Conservation (phyloP, 2,888 invertebrate genomes). For the Acanthosoma haemorrhoidale region DNA sequence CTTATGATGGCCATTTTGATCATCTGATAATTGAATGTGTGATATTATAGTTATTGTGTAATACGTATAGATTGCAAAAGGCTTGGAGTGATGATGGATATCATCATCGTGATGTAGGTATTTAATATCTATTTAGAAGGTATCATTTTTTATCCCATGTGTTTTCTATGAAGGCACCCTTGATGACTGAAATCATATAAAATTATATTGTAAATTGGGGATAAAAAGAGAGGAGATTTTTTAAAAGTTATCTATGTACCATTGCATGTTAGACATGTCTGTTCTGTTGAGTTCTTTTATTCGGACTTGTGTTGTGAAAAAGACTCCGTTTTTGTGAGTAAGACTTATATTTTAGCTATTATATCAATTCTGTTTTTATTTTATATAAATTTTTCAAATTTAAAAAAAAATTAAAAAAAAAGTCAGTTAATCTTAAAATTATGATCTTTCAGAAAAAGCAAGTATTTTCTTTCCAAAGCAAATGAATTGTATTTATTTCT, state of each 20-base stretch:
- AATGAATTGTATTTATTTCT: background rate
- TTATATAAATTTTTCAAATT: conserved; percentile 15
- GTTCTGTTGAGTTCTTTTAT: conserved; percentile 40
- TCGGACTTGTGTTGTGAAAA: conserved; percentile 37
- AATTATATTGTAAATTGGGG: conserved; percentile 30
- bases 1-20: conserved; percentile 13
- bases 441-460: background rate
- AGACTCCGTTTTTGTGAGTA: conserved; percentile 40
- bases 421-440: background rate
- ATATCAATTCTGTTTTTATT: conserved; percentile 26
- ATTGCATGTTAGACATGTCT: conserved; percentile 42
- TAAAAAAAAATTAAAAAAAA: background rate
- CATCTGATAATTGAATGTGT: conserved; percentile 27
- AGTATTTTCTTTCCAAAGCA: conserved; percentile 15
- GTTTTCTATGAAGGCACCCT: conserved; percentile 39
- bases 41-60: conserved; percentile 28
- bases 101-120: conserved; percentile 26
- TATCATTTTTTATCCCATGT: conserved; percentile 28
- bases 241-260: conserved; percentile 28
- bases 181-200: conserved; percentile 28
- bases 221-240: conserved; percentile 7
- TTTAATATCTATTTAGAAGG: conserved; percentile 28
- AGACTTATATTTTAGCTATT: conserved; percentile 32
- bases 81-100: conserved; percentile 15
- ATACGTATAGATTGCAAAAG: conserved; percentile 20